Base-by-base conservation (phyloP, 92 coral and sea anemone genomes). In the Phenganax stokvisi region DNA sequence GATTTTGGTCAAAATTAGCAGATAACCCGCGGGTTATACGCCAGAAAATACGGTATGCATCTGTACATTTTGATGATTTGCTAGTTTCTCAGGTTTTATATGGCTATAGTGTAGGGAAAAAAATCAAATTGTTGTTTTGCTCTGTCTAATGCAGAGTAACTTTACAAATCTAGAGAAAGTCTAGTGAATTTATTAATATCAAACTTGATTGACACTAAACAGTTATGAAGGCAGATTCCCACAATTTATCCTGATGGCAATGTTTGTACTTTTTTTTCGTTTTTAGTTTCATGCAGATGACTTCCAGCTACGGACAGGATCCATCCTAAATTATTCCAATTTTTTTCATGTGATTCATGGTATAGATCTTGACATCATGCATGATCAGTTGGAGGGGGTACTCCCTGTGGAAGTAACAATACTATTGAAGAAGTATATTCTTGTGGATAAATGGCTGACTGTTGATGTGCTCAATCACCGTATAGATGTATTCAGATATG, bases 301-400 rank as follows among this genome's bases (percentile, higher is more conserved):
- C 7, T 86, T 77, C 29, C 91, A 88, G 44, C 47, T 90, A 12
- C 25, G 91, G 81, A 88, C 91, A 61, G n/a, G n/a, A n/a, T n/a
- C n/a, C n/a, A n/a, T n/a, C n/a, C n/a, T 90, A 7, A 87, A 90
- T 71, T 76, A 82, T 80, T 90, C 91, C 0, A 63, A 71, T 0
- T 88, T 75, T 68, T 90, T 90, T 44, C 91, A 88, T 77, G 88
- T 88, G 12, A 83, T 84, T 56, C 89, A 76, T 77, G 91, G 91
- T 4, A 82, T 88, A 47, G 90, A 77, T 15, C 75, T 81, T 51
- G 94, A 90, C 80, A 74, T 90, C 15, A 90, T 90, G 94, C 94
- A 90, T 81, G 91, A 90, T 56, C 91, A 90, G 59, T 88, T 90
- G 12, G 91, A 90, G 77, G 94, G 94, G 8, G 94, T 90, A 30